phyloP scores from a whole-genome alignment of 2,113 vertebrate species.

The Ellobius talpinus region DNA sequence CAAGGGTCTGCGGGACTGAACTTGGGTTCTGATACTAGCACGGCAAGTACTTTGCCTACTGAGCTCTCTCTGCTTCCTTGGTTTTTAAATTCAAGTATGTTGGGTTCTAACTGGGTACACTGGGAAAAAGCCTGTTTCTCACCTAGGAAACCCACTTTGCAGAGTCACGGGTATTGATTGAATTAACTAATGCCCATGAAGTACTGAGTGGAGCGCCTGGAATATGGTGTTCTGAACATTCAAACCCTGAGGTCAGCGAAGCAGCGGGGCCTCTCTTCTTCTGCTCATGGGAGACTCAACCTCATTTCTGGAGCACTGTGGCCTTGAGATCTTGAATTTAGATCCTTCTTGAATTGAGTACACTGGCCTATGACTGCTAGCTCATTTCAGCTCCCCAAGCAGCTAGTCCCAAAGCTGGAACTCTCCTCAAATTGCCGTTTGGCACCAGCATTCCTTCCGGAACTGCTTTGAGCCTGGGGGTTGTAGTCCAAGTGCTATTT shows the following conservation, averaged over 20 bases:
- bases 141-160: constrained; percentile 12
- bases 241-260: not conserved
- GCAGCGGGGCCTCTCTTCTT: not conserved
- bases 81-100: not conserved
- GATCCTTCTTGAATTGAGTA: not conserved
- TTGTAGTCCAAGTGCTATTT: not conserved
- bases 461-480: not conserved
- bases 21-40: not conserved
- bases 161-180: not conserved
- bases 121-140: not conserved
- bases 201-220: constrained; percentile 25
- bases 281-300: not conserved
- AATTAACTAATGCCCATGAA: not conserved
- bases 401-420: not conserved
- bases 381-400: constrained; percentile 5
- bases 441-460: not conserved
- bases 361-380: not conserved
- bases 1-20: not conserved
- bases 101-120: not conserved
- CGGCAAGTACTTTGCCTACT: not conserved
- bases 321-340: not conserved
- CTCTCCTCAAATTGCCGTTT: not conserved
- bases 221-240: not conserved
- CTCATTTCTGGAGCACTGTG: not conserved
- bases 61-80: not conserved